Evolutionary conservation across 2,113 vertebrate species (phyloP), one percentile per base, ranked within the genome.

Genomic region (Rissa tridactyla): DNA sequence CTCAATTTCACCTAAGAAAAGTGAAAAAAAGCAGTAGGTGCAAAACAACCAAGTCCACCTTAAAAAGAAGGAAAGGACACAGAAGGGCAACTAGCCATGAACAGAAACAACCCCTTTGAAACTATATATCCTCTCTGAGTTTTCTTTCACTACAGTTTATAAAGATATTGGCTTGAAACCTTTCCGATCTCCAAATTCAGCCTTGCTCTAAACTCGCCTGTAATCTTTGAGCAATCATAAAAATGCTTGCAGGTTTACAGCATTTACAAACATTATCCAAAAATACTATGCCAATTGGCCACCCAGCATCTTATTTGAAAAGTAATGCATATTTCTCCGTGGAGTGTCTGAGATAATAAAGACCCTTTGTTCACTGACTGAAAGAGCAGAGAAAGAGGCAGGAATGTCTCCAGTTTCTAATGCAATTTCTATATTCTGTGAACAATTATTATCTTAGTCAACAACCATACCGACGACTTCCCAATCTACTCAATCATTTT

Each of bases 361-460:
- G 21, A 60, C 14, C 5, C 21, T 90, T 81, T 92, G 49, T 80
- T 61, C 54, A 54, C 46, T 46, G 21, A 38, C 47, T 82, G 23
- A 84, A 88, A 68, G 17, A 88, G 7, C 19, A 79, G 47, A 84
- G 38, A 68, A 87, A 26, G 23, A 91, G 23, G 30, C 15, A 87
- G 44, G 25, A 87, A 68, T 13, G 8, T 44, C 52, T 87, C 44
- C 29, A 64, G 40, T 87, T 92, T 64, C 44, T 36, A 87, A 86
- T 57, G 15, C 5, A 75, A 9, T 72, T 82, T 79, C 49, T 92
- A 22, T 75, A 72, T 85, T 76, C 44, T 80, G 6, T 91, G 73
- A 90, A 60, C 36, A 93, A 82, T 82, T 84, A 90, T 82, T 90
- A 51, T 60, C 36, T 85, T 94, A 91, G 92, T 55, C 76, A 78